Percentiles rank a stretch among this genome's conserved stretches.
Evolutionary conservation across 2,797 vertebrate species (phyloP).

Genomic region (Cirrhinus molitorella): DNA sequence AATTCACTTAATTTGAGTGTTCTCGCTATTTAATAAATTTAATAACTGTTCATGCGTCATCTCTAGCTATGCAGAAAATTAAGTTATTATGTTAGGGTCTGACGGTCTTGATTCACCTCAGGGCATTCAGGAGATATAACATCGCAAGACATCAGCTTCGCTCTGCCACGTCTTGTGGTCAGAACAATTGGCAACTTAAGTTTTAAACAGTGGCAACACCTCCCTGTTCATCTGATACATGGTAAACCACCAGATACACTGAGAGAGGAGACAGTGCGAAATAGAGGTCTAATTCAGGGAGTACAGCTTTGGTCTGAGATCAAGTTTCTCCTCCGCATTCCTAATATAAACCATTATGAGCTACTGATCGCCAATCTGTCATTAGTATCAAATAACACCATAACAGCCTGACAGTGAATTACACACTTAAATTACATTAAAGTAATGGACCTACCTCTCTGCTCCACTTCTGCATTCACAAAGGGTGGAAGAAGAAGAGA

Average conservation of each 20-base stretch:
- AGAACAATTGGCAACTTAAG: constrained; percentile 23
- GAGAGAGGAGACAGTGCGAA: constrained; percentile 6
- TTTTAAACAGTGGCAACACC: constrained; percentile 39
- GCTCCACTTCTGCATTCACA: constrained; percentile 95
- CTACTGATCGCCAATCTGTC: constrained; percentile 62
- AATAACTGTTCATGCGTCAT: constrained; percentile 45
- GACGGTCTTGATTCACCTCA: constrained; percentile 44
- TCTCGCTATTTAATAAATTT: constrained; percentile 41
- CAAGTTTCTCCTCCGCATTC: constrained; percentile 56
- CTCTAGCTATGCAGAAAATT: constrained; percentile 51
- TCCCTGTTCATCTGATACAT: constrained; percentile 44
- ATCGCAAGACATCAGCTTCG: constrained; percentile 51
- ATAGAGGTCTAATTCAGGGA: constrained; percentile 49
- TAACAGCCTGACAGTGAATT: constrained; percentile 60
- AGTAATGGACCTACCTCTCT: constrained; percentile 94
- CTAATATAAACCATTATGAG: constrained; percentile 57
- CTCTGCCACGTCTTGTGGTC: constrained; percentile 31
- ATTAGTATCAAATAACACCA: constrained; percentile 61
- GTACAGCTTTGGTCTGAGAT: constrained; percentile 49
- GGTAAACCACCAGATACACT: constrained; percentile 33
- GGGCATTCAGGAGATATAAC: constrained; percentile 51
- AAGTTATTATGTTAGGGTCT: constrained; percentile 41
- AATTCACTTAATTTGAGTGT: constrained; percentile 35
- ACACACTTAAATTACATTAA: constrained; percentile 61
- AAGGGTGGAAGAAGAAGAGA: constrained; percentile 49